phyloP scores from a whole-genome alignment of 2,888 invertebrate genomes.

The Tromatobia lineatoria region DNA sequence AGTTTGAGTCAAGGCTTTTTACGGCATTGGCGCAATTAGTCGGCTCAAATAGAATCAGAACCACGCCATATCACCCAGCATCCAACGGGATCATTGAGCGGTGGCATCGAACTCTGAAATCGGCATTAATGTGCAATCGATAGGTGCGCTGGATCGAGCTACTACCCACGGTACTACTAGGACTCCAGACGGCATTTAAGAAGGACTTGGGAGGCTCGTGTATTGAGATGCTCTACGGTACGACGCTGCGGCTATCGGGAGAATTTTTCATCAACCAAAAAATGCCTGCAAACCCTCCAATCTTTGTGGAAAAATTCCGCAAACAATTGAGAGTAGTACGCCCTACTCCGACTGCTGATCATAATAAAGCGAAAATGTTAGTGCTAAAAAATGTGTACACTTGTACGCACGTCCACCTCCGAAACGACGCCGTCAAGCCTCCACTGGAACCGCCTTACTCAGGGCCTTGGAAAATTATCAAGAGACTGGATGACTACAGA shows the following conservation, averaged over 20 bases:
- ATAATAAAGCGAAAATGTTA: conserved; percentile 43
- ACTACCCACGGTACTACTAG: conserved; percentile 80
- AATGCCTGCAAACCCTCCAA: conserved; percentile 55
- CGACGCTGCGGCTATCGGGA: conserved; percentile 68
- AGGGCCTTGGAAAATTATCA: conserved; percentile 55
- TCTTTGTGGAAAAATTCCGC: conserved; percentile 64
- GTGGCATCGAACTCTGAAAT: conserved; percentile 82
- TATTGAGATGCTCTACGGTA: conserved; percentile 70
- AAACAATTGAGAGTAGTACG: conserved; percentile 56
- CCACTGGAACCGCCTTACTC: conserved; percentile 62
- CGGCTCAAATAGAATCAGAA: conserved; percentile 65
- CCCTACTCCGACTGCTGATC: conserved; percentile 62
- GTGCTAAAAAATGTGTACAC: conserved; percentile 34
- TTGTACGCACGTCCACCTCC: conserved; percentile 60
- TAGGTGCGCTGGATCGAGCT: conserved; percentile 72
- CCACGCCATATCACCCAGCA: conserved; percentile 80
- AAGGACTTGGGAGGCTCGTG: conserved; percentile 69
- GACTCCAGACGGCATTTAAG: conserved; percentile 74
- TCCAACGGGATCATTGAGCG: conserved; percentile 83
- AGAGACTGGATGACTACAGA: conserved; percentile 32
- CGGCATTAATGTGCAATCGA: conserved; percentile 77
- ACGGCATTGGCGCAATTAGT: conserved; percentile 62
- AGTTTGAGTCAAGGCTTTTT: conserved; percentile 77
- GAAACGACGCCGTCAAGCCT: conserved; percentile 54
- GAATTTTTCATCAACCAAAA: conserved; percentile 67